Evolutionary conservation across 2,888 invertebrate genomes (phyloP), one percentile per base, ranked within the genome.

Genomic region (Diloba caeruleocephala): DNA sequence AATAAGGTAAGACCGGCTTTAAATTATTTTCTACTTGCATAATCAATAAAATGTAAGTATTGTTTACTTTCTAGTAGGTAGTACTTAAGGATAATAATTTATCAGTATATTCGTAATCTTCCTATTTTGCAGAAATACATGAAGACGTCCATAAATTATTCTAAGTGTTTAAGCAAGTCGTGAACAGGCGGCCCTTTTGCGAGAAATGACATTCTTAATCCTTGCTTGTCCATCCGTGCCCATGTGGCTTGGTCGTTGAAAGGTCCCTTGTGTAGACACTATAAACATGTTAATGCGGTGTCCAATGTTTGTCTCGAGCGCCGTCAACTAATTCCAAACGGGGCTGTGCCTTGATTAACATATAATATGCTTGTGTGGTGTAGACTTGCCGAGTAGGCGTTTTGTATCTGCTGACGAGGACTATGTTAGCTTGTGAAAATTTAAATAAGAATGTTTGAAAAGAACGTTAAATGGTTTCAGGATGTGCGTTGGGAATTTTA

Each of bases 201-300:
- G 33, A 42, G 53, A 45, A 54, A 64, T 61, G 53, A 57, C 57
- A 65, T 54, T 41, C 52, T 48, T 57, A 61, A 56, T 68, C 57
- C 58, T 32, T 15, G 41, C 49, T 52, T 43, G 46, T 63, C 55
- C 36, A 55, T 42, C 49, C 44, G 29, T 65, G 39, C 66, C 53
- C 54, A 45, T 56, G 66, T 51, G 44, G 46, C 41, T 56, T 55
- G 39, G 44, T 51, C 39, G 52, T 42, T 68, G 59, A 71, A 55
- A 61, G 71, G 67, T 58, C 67, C 44, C 61, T 13, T 51, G 61
- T 61, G 61, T 68, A 21, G 48, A 58, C 51, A 59, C 65, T 61
- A 65, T 68, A 68, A 71, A 72, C 74, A 74, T 74, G 74, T 71
- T 72, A 71, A 74, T 72, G 62, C 55, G 65, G 65, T 73, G 53